Conservation (phyloP, 2,888 invertebrate genomes). For the Acrobasis repandana region DNA sequence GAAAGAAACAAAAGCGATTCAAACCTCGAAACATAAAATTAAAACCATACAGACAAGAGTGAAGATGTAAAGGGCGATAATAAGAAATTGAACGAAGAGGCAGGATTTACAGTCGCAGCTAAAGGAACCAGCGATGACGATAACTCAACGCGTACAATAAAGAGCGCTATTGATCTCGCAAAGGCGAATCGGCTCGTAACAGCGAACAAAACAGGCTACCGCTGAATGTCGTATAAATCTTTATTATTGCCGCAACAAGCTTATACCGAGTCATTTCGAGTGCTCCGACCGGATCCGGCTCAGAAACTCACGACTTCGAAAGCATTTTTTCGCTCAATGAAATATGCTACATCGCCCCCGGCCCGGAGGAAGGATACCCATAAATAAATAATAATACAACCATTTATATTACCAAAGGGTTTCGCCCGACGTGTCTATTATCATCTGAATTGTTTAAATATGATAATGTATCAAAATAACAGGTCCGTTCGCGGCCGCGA, state of each 20-base stretch:
- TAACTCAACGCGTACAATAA: constrained; percentile 77
- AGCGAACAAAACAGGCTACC: constrained; percentile 81
- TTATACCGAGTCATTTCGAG: constrained; percentile 78
- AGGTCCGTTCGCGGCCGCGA: constrained; percentile 74
- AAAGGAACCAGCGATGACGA: constrained; percentile 68
- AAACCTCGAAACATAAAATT: constrained; percentile 50
- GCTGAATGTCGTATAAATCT: constrained; percentile 82
- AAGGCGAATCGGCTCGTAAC: constrained; percentile 80
- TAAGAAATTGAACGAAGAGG: constrained; percentile 64
- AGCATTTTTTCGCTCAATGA: constrained; percentile 81
- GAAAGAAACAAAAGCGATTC: constrained; percentile 30
- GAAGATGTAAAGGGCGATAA: constrained; percentile 73
- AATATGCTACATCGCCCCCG: constrained; percentile 78
- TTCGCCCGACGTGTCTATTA: constrained; percentile 82
- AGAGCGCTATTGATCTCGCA: constrained; percentile 79
- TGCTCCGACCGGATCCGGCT: constrained; percentile 76
- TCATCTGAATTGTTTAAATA: constrained; percentile 83
- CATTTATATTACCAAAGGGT: constrained; percentile 83
- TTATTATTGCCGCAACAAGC: constrained; percentile 82
- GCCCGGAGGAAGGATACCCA: constrained; percentile 78
- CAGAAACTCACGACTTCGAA: constrained; percentile 76
- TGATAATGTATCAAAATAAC: constrained; percentile 83
- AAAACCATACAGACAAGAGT: constrained; percentile 52
- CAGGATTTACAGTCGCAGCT: constrained; percentile 66
- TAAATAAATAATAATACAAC: constrained; percentile 83